These are phyloP conservation scores for Agriopis marginaria DNA, from an alignment of 2,888 invertebrate species.

Conservation along the genomic window DNA sequence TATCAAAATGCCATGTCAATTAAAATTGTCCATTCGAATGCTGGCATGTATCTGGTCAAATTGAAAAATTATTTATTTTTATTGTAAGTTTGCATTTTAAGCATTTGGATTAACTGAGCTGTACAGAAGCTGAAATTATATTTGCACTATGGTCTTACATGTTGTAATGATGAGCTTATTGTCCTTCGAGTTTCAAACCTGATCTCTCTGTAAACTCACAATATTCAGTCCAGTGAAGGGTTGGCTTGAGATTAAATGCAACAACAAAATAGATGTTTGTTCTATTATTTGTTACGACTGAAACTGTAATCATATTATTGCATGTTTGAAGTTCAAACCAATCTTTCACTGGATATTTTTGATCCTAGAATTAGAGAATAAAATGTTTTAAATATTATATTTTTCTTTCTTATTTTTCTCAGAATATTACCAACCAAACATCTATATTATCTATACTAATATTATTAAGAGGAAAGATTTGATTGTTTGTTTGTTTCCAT, in stretches of 20 bases:
- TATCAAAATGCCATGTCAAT: slow-evolving; percentile 83
- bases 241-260: slow-evolving; percentile 55
- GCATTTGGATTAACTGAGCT: slow-evolving; percentile 73
- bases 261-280: slow-evolving; percentile 13
- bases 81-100: slow-evolving; percentile 78
- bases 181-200: slow-evolving; percentile 70
- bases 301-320: slow-evolving; percentile 48
- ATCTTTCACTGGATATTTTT: slow-evolving; percentile 73
- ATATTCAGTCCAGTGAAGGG: slow-evolving; percentile 68
- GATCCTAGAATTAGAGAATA: slow-evolving; percentile 81
- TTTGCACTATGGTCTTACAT: slow-evolving; percentile 21
- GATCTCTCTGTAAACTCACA: slow-evolving; percentile 83
- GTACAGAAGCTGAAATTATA: slow-evolving; percentile 53
- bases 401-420: slow-evolving; percentile 50
- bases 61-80: slow-evolving; percentile 78
- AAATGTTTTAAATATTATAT: slow-evolving; percentile 73
- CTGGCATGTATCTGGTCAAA: slow-evolving; percentile 82
- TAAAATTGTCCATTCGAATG: slow-evolving; percentile 80
- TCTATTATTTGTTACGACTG: slow-evolving; percentile 21
- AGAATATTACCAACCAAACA: slow-evolving; percentile 2
- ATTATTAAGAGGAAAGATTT: too few species aligned
- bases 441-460: too few species aligned
- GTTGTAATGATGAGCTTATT: slow-evolving; percentile 66
- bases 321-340: slow-evolving; percentile 57
- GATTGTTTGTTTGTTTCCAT: too few species aligned